Base-by-base conservation (phyloP, 2,888 invertebrate species). In the Pristionchus arcanus region DNA sequence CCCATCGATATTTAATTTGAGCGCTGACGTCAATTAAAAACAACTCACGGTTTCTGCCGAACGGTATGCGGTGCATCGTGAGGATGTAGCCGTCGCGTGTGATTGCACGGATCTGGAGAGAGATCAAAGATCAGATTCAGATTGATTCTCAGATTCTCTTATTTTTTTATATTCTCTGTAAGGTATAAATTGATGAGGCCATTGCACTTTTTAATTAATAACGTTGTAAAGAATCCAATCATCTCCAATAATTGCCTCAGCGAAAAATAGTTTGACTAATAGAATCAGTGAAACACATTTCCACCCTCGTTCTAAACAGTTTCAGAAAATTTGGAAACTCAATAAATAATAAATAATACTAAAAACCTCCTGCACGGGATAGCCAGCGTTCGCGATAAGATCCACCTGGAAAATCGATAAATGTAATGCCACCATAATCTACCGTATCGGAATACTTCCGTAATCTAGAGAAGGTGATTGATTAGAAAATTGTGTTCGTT, bases 41-140 rank as follows among this genome's bases (percentile, higher is more conserved):
- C 42, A 42, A 42, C 42, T 42, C 31, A 87, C 87, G 37, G 21
- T 49, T 66, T 21, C 87, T 31, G 4, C 87, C 87, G 68, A 68
- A 87, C 21, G 87, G 87, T 3, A 87, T 87, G 16, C 87, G 87
- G 42, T 87, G 87, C 28, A 87, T 66, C 15, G 68, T 87, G 16
- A 87, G 87, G 25, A 87, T 66, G 49, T 68, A 68, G 42, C 87
- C 87, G 34, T 87, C 87, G 11, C 49, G n/a, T 1, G 87, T 87
- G 42, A 53, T 16, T 28, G 87, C 87, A n/a, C 31, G 49, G 49
- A 87, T 87, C 42, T 81, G 49, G 37, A 34, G 77, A 77, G 34
- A 84, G 49, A 37, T 49, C 28, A 81, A 37, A 49, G 19, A 42
- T n/a, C 34, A 81, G 63, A 21, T 55, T 21, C 21, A 16, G 9